These are phyloP conservation scores for Saccostrea echinata DNA, from an alignment of 1,140 invertebrate species.

Conservation along the genomic window DNA sequence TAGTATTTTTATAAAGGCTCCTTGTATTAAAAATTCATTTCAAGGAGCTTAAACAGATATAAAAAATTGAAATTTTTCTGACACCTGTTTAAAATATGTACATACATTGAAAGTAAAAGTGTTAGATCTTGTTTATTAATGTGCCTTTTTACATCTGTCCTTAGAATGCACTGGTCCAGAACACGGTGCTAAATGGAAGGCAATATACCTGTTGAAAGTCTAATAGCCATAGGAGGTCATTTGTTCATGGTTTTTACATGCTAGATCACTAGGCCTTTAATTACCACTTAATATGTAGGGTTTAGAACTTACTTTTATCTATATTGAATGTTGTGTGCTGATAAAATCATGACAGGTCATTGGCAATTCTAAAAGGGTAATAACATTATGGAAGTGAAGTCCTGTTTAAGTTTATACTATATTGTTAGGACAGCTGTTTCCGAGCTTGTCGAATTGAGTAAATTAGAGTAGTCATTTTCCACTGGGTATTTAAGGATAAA, in stretches of 20 bases:
- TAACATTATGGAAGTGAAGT: neutral
- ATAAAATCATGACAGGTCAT: constrained; percentile 9
- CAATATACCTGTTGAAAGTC: constrained; percentile 10
- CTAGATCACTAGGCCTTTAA: constrained; percentile 15
- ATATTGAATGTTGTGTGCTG: constrained; percentile 3
- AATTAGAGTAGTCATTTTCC: neutral
- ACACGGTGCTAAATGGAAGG: neutral
- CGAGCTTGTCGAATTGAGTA: neutral
- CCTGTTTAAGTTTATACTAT: neutral
- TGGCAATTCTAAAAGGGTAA: neutral
- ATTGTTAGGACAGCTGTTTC: too few relatives aligned
- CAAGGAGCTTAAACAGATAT: neutral
- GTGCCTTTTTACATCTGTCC: neutral
- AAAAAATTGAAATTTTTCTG: neutral
- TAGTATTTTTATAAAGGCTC: neutral
- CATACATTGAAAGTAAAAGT: neutral
- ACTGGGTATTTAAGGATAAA: neutral
- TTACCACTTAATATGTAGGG: neutral
- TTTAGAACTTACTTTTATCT: constrained; percentile 22
- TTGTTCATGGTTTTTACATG: neutral
- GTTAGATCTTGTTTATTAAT: constrained; percentile 2
- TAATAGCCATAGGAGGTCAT: constrained; percentile 16
- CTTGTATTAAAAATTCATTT: neutral
- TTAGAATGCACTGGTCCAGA: constrained; percentile 7
- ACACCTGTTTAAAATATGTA: constrained; percentile 17